These are phyloP conservation scores for Cebus imitator DNA, from an alignment of 2,113 vertebrate species.

Conservation along the genomic window DNA sequence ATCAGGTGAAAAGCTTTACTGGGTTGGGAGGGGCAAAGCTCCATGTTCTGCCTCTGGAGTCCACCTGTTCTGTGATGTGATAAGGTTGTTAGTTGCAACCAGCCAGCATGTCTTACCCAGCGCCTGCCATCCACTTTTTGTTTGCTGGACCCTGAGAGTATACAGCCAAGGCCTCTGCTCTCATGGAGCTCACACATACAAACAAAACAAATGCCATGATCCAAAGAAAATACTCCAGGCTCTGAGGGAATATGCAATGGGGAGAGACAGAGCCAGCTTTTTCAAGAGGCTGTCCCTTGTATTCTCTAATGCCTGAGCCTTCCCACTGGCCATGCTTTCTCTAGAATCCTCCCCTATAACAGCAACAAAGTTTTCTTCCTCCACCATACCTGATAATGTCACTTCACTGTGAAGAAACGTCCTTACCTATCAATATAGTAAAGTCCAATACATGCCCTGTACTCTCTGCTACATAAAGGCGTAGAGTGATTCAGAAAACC, in stretches of 20 bases:
- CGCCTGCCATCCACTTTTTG: rapidly evolving
- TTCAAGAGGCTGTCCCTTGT: rapidly evolving
- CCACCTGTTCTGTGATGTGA: background rate
- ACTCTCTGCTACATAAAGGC: background rate
- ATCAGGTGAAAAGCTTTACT: background rate
- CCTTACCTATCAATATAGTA: background rate
- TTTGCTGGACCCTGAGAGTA: background rate
- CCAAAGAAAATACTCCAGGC: background rate
- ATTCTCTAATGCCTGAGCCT: background rate
- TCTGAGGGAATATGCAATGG: background rate
- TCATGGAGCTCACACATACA: background rate
- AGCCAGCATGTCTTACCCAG: too few species aligned
- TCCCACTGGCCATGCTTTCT: background rate
- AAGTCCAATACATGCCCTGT: background rate
- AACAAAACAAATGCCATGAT: background rate
- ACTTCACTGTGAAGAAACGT: background rate
- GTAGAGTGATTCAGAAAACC: background rate
- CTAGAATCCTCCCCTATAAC: background rate
- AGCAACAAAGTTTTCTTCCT: background rate
- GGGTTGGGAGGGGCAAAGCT: rapidly evolving
- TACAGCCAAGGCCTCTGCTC: background rate
- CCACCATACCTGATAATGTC: background rate
- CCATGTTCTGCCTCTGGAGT: background rate
- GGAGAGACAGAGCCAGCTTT: rapidly evolving
- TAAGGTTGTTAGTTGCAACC: background rate